These are phyloP conservation scores for Amphipyra tragopoginis DNA, from an alignment of 2,888 invertebrate genomes.

Conservation along the genomic window DNA sequence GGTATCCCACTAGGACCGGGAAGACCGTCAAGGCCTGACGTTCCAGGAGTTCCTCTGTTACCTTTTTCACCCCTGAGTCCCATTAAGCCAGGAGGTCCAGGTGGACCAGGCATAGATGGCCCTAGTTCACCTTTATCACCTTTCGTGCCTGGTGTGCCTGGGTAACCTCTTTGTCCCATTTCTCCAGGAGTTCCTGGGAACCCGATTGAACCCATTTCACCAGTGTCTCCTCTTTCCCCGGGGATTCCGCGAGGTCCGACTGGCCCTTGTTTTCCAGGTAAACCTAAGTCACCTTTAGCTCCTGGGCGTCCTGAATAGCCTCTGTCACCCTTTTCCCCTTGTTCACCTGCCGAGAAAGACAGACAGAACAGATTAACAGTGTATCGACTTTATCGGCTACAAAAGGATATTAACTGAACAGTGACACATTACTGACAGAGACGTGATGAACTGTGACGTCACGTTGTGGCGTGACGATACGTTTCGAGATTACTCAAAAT, in stretches of 20 bases:
- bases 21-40: slow-evolving; percentile 92
- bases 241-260: slow-evolving; percentile 93
- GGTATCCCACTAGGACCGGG: slow-evolving; percentile 90
- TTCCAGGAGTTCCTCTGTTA: slow-evolving; percentile 93
- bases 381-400: no score
- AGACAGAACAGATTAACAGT: not conserved
- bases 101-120: slow-evolving; percentile 91
- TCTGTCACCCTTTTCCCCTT: slow-evolving; percentile 90
- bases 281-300: slow-evolving; percentile 82
- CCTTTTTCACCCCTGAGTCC: slow-evolving; percentile 94
- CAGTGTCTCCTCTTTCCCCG: slow-evolving; percentile 95
- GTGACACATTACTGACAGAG: no score
- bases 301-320: slow-evolving; percentile 83
- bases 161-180: slow-evolving; percentile 90
- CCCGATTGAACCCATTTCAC: slow-evolving; percentile 93
- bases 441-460: no score
- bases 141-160: slow-evolving; percentile 90
- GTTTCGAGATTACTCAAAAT: no score
- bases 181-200: slow-evolving; percentile 93
- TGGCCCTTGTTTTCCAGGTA: slow-evolving; percentile 87
- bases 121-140: slow-evolving; percentile 94
- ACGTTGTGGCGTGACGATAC: no score
- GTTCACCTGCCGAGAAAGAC: slow-evolving; percentile 80
- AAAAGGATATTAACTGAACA: no score
- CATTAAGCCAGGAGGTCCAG: slow-evolving; percentile 91